phyloP scores from a whole-genome alignment of 2,113 vertebrate species.

The Reinhardtius hippoglossoides region DNA sequence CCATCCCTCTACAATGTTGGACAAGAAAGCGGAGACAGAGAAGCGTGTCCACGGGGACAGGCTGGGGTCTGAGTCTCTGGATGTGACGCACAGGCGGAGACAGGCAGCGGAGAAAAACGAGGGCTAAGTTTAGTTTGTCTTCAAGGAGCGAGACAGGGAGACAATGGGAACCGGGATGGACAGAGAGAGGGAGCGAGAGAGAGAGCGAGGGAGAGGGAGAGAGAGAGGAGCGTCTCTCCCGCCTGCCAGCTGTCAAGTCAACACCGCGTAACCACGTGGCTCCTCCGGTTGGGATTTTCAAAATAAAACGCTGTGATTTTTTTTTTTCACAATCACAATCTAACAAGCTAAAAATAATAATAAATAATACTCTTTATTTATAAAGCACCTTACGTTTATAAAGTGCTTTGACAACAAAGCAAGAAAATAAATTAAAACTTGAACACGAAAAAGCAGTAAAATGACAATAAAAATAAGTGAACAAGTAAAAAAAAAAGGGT shows the following conservation, averaged over 20 bases:
- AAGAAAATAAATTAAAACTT: too few species aligned
- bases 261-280: neutral
- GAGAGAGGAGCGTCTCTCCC: conserved; percentile 73
- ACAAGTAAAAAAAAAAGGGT: too few species aligned
- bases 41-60: conserved; percentile 33
- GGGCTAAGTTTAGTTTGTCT: conserved; percentile 52
- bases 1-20: conserved; percentile 3
- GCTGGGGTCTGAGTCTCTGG: conserved; percentile 39
- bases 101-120: neutral
- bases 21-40: neutral
- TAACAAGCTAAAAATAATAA: too few species aligned
- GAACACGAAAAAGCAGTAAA: too few species aligned
- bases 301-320: conserved; percentile 30
- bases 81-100: neutral
- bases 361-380: too few species aligned
- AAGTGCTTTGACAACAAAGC: too few species aligned
- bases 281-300: conserved; percentile 40
- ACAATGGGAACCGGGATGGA: conserved; percentile 76
- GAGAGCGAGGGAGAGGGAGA: conserved; percentile 32
- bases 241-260: conserved; percentile 82
- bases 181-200: neutral
- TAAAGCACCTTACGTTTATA: too few species aligned
- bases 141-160: conserved; percentile 48
- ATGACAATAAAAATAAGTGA: too few species aligned
- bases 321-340: too few species aligned